Base-by-base conservation (phyloP, 2,113 vertebrate species). In the Hypanus sabinus region DNA sequence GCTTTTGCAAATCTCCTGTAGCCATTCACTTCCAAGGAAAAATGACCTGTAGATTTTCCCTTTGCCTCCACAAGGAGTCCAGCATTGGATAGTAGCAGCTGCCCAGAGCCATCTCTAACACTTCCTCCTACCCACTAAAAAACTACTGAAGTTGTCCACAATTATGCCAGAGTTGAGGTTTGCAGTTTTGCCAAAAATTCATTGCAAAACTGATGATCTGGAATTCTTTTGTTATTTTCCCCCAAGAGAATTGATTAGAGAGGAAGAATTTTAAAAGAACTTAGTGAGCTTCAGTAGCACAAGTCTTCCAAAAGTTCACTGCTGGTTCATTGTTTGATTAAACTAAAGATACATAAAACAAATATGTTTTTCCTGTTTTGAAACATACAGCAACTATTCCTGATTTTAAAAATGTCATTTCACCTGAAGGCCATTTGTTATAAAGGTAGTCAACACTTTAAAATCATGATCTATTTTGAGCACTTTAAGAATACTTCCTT, bases 391-490 rank as follows among this genome's bases (percentile, higher is more conserved):
- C 87, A 91, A 91, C 36, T 91, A 91, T 65, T 91, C 30, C n/a
- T 62, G 33, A 91, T 68, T 33, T 68, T 18, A 91, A 81, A 8
- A 20, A 8, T 46, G 38, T 24, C 81, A 85, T 7, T 57, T 57
- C 46, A 85, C 57, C 22, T 55, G 46, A 85, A 57, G 38, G 55
- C 80, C 9, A 18, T 83, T 57, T 73, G 18, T 73, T 73, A 73
- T 73, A 73, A 73, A 73, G 4, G 18, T 22, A 73, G 62, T 91
- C 62, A 68, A 68, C 46, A 91, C n/a, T 16, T 33, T 6, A 20
- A 91, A 68, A 68, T 68, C 68, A 91, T 68, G 62, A 91, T 91
- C 46, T 68, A 91, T 91, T 30, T 62, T 65, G 87, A 91, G 46
- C 18, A 68, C 30, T 20, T 68, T 65, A 85, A 91, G 60, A 68